A percentile compares a stretch with the other conserved stretches of the same genome.
Evolutionary conservation across 2,888 invertebrate genomes (phyloP).

Genomic region (Papilio demoleus): DNA sequence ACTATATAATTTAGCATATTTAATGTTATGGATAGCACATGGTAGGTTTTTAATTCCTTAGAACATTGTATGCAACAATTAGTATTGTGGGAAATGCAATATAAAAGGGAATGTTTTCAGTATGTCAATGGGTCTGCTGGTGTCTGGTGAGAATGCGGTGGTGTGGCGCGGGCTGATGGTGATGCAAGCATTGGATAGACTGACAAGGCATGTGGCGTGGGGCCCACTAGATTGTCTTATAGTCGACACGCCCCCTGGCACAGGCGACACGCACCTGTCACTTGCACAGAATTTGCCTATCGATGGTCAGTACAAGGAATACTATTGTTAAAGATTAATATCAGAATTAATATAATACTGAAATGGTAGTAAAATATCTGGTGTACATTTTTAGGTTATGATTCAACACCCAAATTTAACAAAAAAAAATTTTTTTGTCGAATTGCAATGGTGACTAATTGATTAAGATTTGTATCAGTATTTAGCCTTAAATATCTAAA

Average conservation of each 20-base stretch:
- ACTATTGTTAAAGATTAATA: neutral
- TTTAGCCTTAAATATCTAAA: neutral
- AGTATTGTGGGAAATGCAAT: too few species aligned
- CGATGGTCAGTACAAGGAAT: constrained; percentile 79
- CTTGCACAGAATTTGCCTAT: constrained; percentile 95
- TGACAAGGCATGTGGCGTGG: constrained; percentile 95
- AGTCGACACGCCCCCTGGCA: constrained; percentile 98
- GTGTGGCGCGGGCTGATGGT: constrained; percentile 99
- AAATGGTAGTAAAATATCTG: too few species aligned
- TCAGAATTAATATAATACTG: too few species aligned
- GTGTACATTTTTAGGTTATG: too few species aligned
- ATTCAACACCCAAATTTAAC: too few species aligned
- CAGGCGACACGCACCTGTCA: constrained; percentile 97
- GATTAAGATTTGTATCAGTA: too few species aligned
- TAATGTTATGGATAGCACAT: too few species aligned
- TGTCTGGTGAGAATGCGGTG: constrained; percentile 92
- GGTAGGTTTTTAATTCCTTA: too few species aligned
- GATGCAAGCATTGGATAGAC: constrained; percentile 95
- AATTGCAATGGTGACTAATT: too few species aligned
- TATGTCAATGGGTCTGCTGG: constrained; percentile 97
- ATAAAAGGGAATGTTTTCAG: constrained; percentile 72
- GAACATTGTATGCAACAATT: too few species aligned
- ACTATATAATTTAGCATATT: too few species aligned
- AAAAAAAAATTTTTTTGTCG: too few species aligned
- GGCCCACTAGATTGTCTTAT: constrained; percentile 93